These are phyloP conservation scores for Trichogramma evanescens DNA, from an alignment of 2,888 invertebrate species.

Conservation along the genomic window DNA sequence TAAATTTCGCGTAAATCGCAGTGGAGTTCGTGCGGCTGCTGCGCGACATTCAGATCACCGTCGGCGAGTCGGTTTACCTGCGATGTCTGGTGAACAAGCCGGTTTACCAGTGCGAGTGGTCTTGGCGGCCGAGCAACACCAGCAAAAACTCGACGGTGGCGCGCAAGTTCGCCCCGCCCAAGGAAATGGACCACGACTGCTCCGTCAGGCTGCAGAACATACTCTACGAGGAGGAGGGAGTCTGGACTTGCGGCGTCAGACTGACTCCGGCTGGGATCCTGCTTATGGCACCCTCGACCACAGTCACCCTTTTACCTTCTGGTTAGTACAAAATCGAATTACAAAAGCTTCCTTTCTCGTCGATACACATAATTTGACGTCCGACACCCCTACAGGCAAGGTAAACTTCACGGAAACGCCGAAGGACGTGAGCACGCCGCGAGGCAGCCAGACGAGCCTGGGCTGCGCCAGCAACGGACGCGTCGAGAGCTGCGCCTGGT, in stretches of 20 bases:
- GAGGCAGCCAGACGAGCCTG: slow-evolving; percentile 34
- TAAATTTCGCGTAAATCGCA: slow-evolving; percentile 24
- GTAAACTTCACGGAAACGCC: slow-evolving; percentile 39
- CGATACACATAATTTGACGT: background rate
- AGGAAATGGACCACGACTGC: slow-evolving; percentile 42
- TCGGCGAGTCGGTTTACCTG: slow-evolving; percentile 41
- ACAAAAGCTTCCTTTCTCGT: background rate
- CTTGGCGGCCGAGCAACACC: slow-evolving; percentile 41
- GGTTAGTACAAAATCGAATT: slow-evolving; percentile 29
- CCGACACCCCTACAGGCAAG: slow-evolving; percentile 31
- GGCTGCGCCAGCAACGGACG: slow-evolving; percentile 39
- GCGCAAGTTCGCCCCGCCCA: slow-evolving; percentile 40
- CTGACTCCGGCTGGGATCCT: slow-evolving; percentile 37
- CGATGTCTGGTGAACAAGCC: slow-evolving; percentile 43
- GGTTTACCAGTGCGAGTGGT: slow-evolving; percentile 44
- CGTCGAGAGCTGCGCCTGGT: slow-evolving; percentile 42
- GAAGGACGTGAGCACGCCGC: slow-evolving; percentile 33
- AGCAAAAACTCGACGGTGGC: slow-evolving; percentile 36
- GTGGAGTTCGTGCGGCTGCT: slow-evolving; percentile 45
- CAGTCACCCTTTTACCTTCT: slow-evolving; percentile 40
- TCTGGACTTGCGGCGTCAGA: slow-evolving; percentile 45
- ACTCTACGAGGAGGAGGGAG: slow-evolving; percentile 42
- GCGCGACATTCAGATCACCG: slow-evolving; percentile 40
- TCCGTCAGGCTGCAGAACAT: slow-evolving; percentile 43
- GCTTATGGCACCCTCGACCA: slow-evolving; percentile 43